These are phyloP conservation scores for Elmis aenea DNA, from an alignment of 2,888 invertebrate genomes.

Conservation along the genomic window DNA sequence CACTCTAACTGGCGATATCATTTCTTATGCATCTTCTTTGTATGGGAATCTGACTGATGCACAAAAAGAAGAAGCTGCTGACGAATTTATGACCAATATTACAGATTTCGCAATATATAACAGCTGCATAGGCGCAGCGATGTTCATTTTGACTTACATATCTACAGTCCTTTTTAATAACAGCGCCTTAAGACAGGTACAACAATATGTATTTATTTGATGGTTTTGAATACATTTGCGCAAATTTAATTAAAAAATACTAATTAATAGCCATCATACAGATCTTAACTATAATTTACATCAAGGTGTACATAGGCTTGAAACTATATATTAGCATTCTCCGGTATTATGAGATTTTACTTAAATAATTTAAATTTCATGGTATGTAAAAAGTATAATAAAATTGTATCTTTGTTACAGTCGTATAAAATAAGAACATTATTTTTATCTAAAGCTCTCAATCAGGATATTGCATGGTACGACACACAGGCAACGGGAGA, in stretches of 20 bases:
- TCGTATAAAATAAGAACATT: slow-evolving; percentile 58
- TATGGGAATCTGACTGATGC: background rate
- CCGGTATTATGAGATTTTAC: too few relatives aligned
- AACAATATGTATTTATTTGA: too few relatives aligned
- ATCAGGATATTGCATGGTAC: slow-evolving; percentile 71
- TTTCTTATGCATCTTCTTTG: slow-evolving; percentile 29
- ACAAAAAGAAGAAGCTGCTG: slow-evolving; percentile 33
- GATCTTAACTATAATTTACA: too few relatives aligned
- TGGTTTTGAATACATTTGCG: too few relatives aligned
- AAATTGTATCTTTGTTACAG: too few relatives aligned
- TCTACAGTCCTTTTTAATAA: slow-evolving; percentile 66
- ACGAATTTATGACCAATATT: slow-evolving; percentile 51
- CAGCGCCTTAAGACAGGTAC: slow-evolving; percentile 64
- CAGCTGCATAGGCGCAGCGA: slow-evolving; percentile 54
- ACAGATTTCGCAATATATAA: slow-evolving; percentile 58
- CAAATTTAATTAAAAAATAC: too few relatives aligned
- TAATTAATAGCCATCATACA: too few relatives aligned
- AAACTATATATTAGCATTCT: too few relatives aligned
- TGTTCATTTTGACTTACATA: slow-evolving; percentile 59
- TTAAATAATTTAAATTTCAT: too few relatives aligned
- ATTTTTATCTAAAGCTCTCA: slow-evolving; percentile 61
- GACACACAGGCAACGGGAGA: slow-evolving; percentile 68
- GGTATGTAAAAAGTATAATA: too few relatives aligned
- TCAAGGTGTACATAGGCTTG: too few relatives aligned
- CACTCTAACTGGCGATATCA: slow-evolving; percentile 58